Conservation (phyloP, 2,113 vertebrate species). For the Notothenia coriiceps region DNA sequence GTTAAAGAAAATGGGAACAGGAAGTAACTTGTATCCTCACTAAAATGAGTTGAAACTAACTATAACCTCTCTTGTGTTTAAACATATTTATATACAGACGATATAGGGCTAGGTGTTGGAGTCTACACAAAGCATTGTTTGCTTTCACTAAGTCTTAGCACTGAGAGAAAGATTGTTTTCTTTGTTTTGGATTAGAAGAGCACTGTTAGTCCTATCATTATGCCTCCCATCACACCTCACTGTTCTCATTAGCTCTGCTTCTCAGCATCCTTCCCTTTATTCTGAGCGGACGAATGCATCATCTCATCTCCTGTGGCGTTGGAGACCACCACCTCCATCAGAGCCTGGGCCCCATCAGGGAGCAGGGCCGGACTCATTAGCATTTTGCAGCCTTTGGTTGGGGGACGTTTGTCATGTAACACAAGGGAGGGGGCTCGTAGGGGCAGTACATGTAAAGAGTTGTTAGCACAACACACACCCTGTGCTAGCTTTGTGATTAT, state of each 20-base stretch:
- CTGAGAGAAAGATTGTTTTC: constrained; percentile 24
- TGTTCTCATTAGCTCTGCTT: constrained; percentile 52
- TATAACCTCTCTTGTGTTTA: constrained; percentile 52
- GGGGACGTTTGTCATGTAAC: constrained; percentile 55
- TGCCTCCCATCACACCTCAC: constrained; percentile 48
- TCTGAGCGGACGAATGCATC: constrained; percentile 35
- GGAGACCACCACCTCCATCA: constrained; percentile 36
- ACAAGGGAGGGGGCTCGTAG: constrained; percentile 60
- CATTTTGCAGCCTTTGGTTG: constrained; percentile 92
- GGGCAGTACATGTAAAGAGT: constrained; percentile 81
- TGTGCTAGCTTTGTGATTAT: constrained; percentile 87
- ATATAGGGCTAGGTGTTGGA: constrained; percentile 28
- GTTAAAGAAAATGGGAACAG: constrained; percentile 23
- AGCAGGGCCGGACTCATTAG: constrained; percentile 84
- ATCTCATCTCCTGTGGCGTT: constrained; percentile 47
- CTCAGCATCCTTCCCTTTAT: constrained; percentile 46
- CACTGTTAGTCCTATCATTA: constrained; percentile 45
- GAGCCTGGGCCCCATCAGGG: constrained; percentile 36
- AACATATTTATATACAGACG: constrained; percentile 25
- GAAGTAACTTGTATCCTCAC: constrained; percentile 35
- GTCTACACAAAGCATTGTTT: constrained; percentile 10
- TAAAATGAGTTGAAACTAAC: constrained; percentile 37
- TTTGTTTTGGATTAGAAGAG: constrained; percentile 48
- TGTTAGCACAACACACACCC: constrained; percentile 81
- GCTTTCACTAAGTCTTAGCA: constrained; percentile 27